Base-by-base conservation (phyloP, 2,888 invertebrate genomes). In the Melanostoma mellinum region DNA sequence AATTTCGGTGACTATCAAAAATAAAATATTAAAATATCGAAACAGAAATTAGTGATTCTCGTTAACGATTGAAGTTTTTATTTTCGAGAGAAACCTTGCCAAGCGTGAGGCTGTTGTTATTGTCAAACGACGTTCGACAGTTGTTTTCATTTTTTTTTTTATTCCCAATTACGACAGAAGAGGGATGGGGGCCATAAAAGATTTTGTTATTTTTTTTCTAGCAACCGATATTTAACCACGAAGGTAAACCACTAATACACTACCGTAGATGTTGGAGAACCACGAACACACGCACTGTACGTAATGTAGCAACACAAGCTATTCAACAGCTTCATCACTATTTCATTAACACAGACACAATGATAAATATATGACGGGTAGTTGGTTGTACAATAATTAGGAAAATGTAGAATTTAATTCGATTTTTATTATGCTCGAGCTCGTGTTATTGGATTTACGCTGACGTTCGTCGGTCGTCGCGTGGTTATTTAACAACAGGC, bases 231-330 rank as follows among this genome's bases (percentile, higher is more conserved):
- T 71, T 50, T 77, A 79, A 79, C 74, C 74, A 71, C 84, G 84
- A 84, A 84, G 84, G 84, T 84, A 84, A 84, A 84, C 84, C 84
- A 84, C 84, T 75, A 73, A 84, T 79, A 84, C 84, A 84, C 69
- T 50, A 53, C 35, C 20, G 20, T 52, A 60, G 46, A 60, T 58
- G 68, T 36, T 53, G 42, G 52, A 42, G 58, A 46, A 48, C 44
- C 56, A 68, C 68, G 33, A 55, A 68, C 20, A 40, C 46, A 56
- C 35, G 63, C 46, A 68, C 55, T 58, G 32, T 46, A 55, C 60
- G 30, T 20, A 30, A 30, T 20, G 20, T 20, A 48, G 44, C 67
- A 44, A 61, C 53, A 60, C 50, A 50, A 63, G 74, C 53, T 75
- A 76, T 84, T 74, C 84, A 79, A 84, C 79, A 79, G 60, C 61